Conservation (phyloP, 2,113 vertebrate species). For the Cyphotilapia sp. region DNA sequence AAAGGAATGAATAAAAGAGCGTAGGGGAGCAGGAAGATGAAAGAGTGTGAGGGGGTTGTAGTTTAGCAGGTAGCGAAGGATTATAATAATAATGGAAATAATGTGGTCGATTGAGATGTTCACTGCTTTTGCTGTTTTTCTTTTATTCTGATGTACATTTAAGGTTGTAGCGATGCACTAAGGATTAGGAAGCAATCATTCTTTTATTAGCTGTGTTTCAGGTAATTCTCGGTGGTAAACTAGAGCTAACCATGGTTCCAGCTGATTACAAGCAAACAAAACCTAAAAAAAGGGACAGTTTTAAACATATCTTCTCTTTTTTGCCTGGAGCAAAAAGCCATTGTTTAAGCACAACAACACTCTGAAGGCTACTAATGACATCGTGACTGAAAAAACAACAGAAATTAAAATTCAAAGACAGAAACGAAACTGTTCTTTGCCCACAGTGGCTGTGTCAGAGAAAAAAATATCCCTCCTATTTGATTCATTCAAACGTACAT, state of each 20-base stretch:
- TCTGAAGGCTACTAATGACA: neutral
- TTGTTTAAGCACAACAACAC: neutral
- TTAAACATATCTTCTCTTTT: neutral
- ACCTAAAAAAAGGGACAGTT: neutral
- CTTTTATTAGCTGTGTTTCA: neutral
- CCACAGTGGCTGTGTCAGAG: neutral
- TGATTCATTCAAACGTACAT: neutral
- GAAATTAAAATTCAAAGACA: neutral
- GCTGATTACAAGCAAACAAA: neutral
- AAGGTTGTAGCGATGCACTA: neutral
- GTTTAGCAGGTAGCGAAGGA: neutral
- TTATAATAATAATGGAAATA: neutral
- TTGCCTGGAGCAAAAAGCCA: neutral
- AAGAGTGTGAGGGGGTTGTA: neutral
- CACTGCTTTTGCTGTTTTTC: neutral
- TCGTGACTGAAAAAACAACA: neutral
- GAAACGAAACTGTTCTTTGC: neutral
- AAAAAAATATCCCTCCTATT: neutral
- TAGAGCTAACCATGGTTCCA: neutral
- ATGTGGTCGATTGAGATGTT: neutral
- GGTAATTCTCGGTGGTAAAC: neutral
- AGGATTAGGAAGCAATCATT: neutral
- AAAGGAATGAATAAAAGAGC: constrained; percentile 39
- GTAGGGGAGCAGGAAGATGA: neutral
- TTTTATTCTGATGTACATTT: neutral